Conservation (phyloP, 2,113 vertebrate species). For the Nymphicus hollandicus region DNA sequence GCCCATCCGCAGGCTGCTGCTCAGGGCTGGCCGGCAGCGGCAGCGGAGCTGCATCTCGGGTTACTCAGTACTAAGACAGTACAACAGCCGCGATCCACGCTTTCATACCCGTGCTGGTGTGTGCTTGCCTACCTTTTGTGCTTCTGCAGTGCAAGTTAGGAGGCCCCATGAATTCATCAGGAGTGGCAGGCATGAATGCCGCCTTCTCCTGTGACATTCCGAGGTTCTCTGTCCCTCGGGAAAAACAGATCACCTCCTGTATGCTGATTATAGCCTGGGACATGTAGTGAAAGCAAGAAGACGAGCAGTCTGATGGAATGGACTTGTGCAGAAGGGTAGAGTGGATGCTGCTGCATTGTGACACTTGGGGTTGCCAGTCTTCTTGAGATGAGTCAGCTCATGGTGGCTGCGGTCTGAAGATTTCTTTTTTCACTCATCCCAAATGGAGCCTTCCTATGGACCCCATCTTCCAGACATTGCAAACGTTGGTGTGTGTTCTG, state of each 20-base stretch:
- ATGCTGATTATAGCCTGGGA: neutral
- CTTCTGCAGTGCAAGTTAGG: neutral
- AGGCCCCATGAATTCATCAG: neutral
- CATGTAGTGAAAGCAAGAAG: neutral
- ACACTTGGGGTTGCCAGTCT: neutral
- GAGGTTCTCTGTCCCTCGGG: neutral
- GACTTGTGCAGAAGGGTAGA: neutral
- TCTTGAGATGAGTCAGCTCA: neutral
- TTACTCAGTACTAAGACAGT: rapidly evolving
- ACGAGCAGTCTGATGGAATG: neutral
- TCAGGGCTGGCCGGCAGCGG: rapidly evolving
- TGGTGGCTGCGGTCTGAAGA: neutral
- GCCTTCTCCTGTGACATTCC: neutral
- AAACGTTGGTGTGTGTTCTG: too few species aligned
- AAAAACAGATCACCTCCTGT: neutral
- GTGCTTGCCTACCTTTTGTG: neutral
- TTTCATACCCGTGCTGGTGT: rapidly evolving
- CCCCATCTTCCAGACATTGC: neutral
- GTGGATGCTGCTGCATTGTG: neutral
- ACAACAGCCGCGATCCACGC: rapidly evolving
- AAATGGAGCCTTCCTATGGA: neutral
- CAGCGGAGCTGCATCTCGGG: neutral
- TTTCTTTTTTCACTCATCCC: neutral
- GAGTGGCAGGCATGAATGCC: neutral
- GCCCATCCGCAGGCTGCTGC: rapidly evolving